Evolutionary conservation across 2,888 invertebrate genomes (phyloP).

Genomic region (Cantharis rufa): DNA sequence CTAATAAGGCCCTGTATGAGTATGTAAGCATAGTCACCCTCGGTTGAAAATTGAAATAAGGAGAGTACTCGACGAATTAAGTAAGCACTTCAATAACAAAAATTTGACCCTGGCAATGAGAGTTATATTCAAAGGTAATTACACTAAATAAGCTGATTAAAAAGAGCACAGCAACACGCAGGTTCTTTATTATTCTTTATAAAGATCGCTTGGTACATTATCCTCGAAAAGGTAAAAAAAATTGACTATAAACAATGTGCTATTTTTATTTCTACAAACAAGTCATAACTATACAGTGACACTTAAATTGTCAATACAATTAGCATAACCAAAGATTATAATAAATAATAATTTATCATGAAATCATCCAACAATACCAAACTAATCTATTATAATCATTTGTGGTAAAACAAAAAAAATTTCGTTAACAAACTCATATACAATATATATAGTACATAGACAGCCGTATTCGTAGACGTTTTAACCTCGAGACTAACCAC

Average conservation of each 20-base stretch:
- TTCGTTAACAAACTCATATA: not conserved
- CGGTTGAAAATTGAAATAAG: too few relatives aligned
- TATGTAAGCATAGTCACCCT: too few relatives aligned
- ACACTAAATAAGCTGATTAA: too few relatives aligned
- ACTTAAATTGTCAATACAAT: conserved; percentile 20
- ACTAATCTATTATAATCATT: conserved; percentile 2
- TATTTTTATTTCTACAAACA: conserved; percentile 28
- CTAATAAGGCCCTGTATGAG: too few relatives aligned
- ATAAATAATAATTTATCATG: conserved; percentile 10
- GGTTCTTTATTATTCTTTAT: too few relatives aligned
- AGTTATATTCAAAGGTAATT: too few relatives aligned
- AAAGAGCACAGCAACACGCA: too few relatives aligned
- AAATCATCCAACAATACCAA: not conserved
- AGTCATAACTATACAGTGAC: conserved; percentile 24
- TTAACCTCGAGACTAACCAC: not conserved
- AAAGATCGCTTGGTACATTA: too few relatives aligned
- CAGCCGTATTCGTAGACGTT: not conserved
- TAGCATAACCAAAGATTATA: conserved; percentile 4
- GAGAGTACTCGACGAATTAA: too few relatives aligned
- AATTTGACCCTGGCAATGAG: too few relatives aligned
- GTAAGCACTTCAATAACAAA: too few relatives aligned
- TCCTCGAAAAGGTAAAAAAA: not conserved
- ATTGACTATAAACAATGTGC: conserved; percentile 14
- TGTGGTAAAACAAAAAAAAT: not conserved
- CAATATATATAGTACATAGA: not conserved